These are phyloP conservation scores for Drosophila bifasciata DNA, from an alignment of 1,140 invertebrate species.

Conservation along the genomic window DNA sequence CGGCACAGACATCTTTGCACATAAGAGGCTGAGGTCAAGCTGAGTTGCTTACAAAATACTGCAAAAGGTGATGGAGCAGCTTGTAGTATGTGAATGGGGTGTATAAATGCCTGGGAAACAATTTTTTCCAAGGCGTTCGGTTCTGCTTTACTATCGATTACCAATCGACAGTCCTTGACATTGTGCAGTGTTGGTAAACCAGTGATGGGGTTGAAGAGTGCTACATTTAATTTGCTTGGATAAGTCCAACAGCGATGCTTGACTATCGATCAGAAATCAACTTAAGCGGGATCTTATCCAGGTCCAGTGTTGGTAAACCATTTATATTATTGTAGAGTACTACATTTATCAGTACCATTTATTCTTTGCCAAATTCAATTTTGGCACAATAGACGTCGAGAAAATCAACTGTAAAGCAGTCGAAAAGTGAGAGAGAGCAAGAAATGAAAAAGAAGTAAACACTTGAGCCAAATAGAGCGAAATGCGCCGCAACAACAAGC, in stretches of 20 bases:
- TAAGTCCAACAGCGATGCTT: too few relatives aligned
- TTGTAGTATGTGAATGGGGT: neutral
- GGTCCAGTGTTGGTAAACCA: too few relatives aligned
- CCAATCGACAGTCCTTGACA: neutral
- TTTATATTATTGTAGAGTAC: too few relatives aligned
- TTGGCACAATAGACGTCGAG: neutral
- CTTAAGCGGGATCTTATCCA: too few relatives aligned
- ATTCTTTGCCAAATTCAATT: neutral
- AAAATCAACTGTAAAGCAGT: slow-evolving; percentile 16
- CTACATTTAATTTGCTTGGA: neutral
- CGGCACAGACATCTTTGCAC: slow-evolving; percentile 4
- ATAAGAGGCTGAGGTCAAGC: slow-evolving; percentile 23
- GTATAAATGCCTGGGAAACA: too few relatives aligned
- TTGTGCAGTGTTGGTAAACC: neutral
- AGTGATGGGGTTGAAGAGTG: too few relatives aligned
- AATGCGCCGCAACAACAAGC: too few relatives aligned
- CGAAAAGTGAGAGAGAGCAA: neutral
- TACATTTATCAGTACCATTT: neutral
- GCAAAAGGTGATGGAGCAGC: slow-evolving; percentile 14
- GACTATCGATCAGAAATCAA: too few relatives aligned
- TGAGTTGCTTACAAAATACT: slow-evolving; percentile 21
- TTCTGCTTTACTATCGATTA: too few relatives aligned
- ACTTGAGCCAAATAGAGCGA: slow-evolving; percentile 54
- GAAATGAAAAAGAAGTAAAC: slow-evolving; percentile 29
- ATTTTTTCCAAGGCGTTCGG: neutral